Base-by-base conservation (phyloP, 2,113 vertebrate species). In the Hypanus sabinus region DNA sequence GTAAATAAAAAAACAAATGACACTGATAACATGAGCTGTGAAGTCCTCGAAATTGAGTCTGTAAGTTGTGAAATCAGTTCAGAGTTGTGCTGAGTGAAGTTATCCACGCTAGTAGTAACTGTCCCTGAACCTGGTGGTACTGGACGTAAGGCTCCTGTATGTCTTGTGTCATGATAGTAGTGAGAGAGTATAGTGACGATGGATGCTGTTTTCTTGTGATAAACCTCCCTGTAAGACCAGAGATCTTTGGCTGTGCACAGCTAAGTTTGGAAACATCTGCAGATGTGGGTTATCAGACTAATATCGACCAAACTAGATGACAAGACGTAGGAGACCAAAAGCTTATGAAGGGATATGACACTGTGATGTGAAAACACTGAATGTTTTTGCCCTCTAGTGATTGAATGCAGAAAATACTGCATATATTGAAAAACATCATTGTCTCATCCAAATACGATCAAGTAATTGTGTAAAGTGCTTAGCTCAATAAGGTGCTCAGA, bases 351-450 rank as follows among this genome's bases (percentile, higher is more conserved):
- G 3, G 9, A 70, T 46, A 14, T 68, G 36, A 73, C 68, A 27
- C 9, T 92, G 36, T 30, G 5, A 27, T 93, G 33, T 71, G 24
- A 71, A 93, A 24, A 93, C 16, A n/a, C 38, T 73, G 91, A 73
- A 93, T 93, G 91, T 93, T 93, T 70, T 93, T 93, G 70, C 91
- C 91, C 91, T 75, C 91, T 93, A 93, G 91, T 93, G 70, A 93
- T 73, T 27, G 70, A 93, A 93, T 27, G 33, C 33, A 71, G 70
- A 93, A 93, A 73, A 38, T 93, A 93, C 70, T 70, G 62, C 62
- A 27, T 22, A 20, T 5, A 60, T 33, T 18, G 7, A 30, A 68
- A 90, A 90, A 33, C 33, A 65, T n/a, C 30, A 90, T 30, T 90
- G 85, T 90, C 85, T 62, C 30, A 62, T 33, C 62, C 12, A 14